Base-by-base conservation (phyloP, 2,113 vertebrate genomes). In the Siniperca chuatsi region DNA sequence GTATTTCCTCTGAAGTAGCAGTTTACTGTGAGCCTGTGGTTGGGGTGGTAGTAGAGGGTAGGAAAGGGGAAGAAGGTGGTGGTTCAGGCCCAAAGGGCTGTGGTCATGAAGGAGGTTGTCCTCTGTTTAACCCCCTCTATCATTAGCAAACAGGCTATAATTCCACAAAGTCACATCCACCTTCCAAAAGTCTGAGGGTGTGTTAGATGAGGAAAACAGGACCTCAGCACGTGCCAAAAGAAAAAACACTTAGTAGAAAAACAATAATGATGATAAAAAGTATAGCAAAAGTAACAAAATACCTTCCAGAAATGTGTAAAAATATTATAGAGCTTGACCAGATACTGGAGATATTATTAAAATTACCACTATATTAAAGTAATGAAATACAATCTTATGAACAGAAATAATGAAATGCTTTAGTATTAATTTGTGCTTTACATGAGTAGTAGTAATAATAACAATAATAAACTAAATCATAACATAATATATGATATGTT, bases 1-100 rank as follows among this genome's bases (percentile, higher is more conserved):
- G 75, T 87, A 80, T 74, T 84, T 94, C 90, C 85, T 87, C 88
- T 92, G 94, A 94, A 95, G 88, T 92, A 84, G 79, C 92, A 83
- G 87, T 91, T 92, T 89, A 91, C 89, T 94, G 89, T 72, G 87
- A 93, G 81, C 20, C 57, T 33, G 85, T 77, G 84, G 66, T 71
- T 66, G 66, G 61, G 15, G 81, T 23, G 3, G 25, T 69, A 52
- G 6, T 46, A 29, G 62, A n/a, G 33, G 0, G 12, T 13, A n/a
- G 15, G 57, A 54, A 57, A 20, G 18, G 37, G 65, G 50, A 62
- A 42, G 68, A 72, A 25, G 54, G 77, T 40, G 65, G 20, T 23
- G 64, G 77, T 75, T 42, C 4, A 4, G 67, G 75, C 67, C 62
- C 25, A 75, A 11, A 21, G 60, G 68, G 48, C 61, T 42, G 76